Conservation (phyloP, 1,140 invertebrate genomes). For the Drosophila nigrodunni region DNA sequence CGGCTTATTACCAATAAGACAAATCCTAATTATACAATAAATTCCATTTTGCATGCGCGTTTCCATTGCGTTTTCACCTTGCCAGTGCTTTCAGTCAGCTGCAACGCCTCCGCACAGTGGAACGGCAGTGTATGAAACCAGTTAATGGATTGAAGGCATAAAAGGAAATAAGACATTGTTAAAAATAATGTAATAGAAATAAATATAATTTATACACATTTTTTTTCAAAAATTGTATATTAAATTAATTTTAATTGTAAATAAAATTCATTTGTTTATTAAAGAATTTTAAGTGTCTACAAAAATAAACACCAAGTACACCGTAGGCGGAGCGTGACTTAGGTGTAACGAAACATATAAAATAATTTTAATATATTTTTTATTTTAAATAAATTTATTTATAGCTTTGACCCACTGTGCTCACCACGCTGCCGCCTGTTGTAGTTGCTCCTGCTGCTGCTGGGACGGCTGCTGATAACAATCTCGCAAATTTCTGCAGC, state of each 20-base stretch:
- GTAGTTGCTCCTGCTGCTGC: constrained; percentile 54
- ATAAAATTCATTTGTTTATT: too few relatives aligned
- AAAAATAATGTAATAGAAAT: not conserved
- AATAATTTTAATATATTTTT: not conserved
- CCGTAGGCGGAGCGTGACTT: too few relatives aligned
- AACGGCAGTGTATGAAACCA: not conserved
- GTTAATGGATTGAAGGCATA: not conserved
- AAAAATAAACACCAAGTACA: too few relatives aligned
- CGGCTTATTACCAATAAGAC: constrained; percentile 82
- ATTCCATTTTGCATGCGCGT: constrained; percentile 81
- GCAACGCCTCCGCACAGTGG: constrained; percentile 57
- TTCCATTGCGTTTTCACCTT: constrained; percentile 72
- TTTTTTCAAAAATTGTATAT: too few relatives aligned
- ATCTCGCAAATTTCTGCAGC: constrained; percentile 74
- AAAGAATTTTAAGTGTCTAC: too few relatives aligned
- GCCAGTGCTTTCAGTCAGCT: constrained; percentile 63
- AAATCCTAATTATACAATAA: constrained; percentile 84
- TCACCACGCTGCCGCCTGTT: constrained; percentile 7
- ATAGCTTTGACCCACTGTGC: constrained; percentile 6
- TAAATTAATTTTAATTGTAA: too few relatives aligned
- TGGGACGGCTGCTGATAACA: constrained; percentile 68
- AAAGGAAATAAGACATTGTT: not conserved
- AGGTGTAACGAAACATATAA: too few relatives aligned
- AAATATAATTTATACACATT: not conserved
- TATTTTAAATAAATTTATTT: constrained; percentile 2